These are phyloP conservation scores for Scaptomyza montana DNA, from an alignment of 1,140 invertebrate genomes.

Conservation along the genomic window DNA sequence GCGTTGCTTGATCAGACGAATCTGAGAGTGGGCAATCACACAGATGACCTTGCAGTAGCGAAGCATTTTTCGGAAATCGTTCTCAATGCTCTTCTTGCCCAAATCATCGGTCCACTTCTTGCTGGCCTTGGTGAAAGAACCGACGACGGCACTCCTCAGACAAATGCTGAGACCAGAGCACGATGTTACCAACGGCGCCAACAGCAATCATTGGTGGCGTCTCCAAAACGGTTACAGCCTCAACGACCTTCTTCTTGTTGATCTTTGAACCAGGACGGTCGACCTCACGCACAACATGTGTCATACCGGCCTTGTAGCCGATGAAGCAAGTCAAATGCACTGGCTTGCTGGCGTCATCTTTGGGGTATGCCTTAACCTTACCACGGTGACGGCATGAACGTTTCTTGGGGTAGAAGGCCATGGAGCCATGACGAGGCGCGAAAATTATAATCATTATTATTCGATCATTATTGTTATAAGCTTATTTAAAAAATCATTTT, in stretches of 20 bases:
- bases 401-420: conserved; percentile 99
- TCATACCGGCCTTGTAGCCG: conserved; percentile 99
- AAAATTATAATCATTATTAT: too few relatives aligned
- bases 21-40: conserved; percentile 99
- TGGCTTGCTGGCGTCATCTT: conserved; percentile 97
- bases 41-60: conserved; percentile 99
- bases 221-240: conserved; percentile 99
- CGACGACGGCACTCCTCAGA: conserved; percentile 98
- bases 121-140: conserved; percentile 98
- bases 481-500: too few relatives aligned
- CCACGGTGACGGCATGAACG: conserved; percentile 97
- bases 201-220: conserved; percentile 99
- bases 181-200: conserved; percentile 99
- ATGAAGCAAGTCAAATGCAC: conserved; percentile 99
- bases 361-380: conserved; percentile 99
- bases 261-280: conserved; percentile 99
- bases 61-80: conserved; percentile 98
- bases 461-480: too few relatives aligned
- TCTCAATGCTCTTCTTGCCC: conserved; percentile 98
- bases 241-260: conserved; percentile 99
- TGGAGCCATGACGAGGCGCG: conserved; percentile 99
- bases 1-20: conserved; percentile 98
- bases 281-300: conserved; percentile 99
- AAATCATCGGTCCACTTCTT: conserved; percentile 99
- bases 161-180: conserved; percentile 97